Evolutionary conservation across 2,888 invertebrate genomes (phyloP), one percentile per base, ranked within the genome.

Genomic region (Phalera bucephala): DNA sequence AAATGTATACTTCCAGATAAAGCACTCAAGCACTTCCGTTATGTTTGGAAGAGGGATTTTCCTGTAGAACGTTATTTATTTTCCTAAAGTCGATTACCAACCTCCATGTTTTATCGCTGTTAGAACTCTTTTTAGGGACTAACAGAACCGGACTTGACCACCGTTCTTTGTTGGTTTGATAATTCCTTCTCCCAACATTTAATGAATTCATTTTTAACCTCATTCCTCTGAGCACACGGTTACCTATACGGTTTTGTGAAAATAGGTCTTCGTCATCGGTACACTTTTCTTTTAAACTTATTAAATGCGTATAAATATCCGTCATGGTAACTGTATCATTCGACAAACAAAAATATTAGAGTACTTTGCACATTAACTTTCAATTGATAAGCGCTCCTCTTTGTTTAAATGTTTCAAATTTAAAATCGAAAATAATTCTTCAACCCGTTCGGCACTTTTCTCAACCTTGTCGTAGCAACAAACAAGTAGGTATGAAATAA

Each of bases 121-220:
- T 36, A 9, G 13, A 8, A n/a, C n/a, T n/a, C 12, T 52, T 55
- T 37, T 56, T 60, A 0, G 55, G 59, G 4, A 58, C 58, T 19
- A 58, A n/a, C n/a, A n/a, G n/a, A n/a, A n/a, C n/a, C n/a, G n/a
- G n/a, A n/a, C n/a, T n/a, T n/a, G n/a, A n/a, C n/a, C 6, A 50
- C 26, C 46, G 13, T 42, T 44, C 9, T 10, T 9, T 7, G 34
- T 2, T 17, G 19, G n/a, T n/a, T n/a, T n/a, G n/a, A n/a, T n/a
- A n/a, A n/a, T n/a, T n/a, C n/a, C n/a, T n/a, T n/a, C n/a, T 2
- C 36, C 12, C 28, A 50, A 15, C 46, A 55, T 45, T 15, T 40
- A 9, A 6, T 38, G 7, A 5, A 59, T 26, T 28, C 51, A 49
- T 26, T 51, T 1, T 47, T 19, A 11, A 55, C 36, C 40, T 56